Evolutionary conservation across 1,140 invertebrate genomes (phyloP).

Genomic region (Lasaia peninsularis): DNA sequence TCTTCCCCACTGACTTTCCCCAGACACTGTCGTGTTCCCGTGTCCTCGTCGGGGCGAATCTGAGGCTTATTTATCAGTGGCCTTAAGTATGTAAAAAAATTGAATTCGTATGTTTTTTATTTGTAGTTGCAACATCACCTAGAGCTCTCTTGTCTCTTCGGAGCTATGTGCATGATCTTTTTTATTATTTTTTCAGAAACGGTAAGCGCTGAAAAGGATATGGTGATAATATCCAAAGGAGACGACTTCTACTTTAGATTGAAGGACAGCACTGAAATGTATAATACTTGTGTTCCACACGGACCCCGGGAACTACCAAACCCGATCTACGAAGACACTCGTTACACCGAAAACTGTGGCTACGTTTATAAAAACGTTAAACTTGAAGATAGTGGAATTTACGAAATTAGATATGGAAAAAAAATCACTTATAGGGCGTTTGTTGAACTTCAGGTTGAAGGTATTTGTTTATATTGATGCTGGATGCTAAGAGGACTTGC

Average conservation of each 20-base stretch:
- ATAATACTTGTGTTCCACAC: slow-evolving; percentile 34
- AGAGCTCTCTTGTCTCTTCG: too few relatives aligned
- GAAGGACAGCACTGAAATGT: slow-evolving; percentile 25
- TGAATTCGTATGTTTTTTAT: too few relatives aligned
- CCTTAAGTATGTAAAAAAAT: too few relatives aligned
- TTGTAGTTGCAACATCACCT: too few relatives aligned
- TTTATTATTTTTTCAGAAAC: slow-evolving; percentile 48
- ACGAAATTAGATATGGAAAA: slow-evolving; percentile 46
- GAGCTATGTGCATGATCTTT: too few relatives aligned
- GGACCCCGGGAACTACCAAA: too few relatives aligned
- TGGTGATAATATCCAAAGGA: slow-evolving; percentile 40
- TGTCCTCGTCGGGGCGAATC: too few relatives aligned
- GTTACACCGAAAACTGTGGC: slow-evolving; percentile 33
- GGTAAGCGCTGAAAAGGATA: slow-evolving; percentile 33
- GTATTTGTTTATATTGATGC: too few relatives aligned
- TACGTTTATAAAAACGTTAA: slow-evolving; percentile 34
- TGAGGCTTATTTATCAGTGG: too few relatives aligned
- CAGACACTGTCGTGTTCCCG: too few relatives aligned
- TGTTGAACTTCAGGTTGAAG: slow-evolving; percentile 36
- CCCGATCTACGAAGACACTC: slow-evolving; percentile 23
- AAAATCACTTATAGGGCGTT: slow-evolving; percentile 40
- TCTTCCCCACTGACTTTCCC: too few relatives aligned
- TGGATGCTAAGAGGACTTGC: too few relatives aligned
- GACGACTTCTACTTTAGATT: slow-evolving; percentile 46
- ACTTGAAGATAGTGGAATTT: slow-evolving; percentile 33